Evolutionary conservation across 2,113 vertebrate species (phyloP), one percentile per base, ranked within the genome.

Genomic region (Gallinago paraguaiae): DNA sequence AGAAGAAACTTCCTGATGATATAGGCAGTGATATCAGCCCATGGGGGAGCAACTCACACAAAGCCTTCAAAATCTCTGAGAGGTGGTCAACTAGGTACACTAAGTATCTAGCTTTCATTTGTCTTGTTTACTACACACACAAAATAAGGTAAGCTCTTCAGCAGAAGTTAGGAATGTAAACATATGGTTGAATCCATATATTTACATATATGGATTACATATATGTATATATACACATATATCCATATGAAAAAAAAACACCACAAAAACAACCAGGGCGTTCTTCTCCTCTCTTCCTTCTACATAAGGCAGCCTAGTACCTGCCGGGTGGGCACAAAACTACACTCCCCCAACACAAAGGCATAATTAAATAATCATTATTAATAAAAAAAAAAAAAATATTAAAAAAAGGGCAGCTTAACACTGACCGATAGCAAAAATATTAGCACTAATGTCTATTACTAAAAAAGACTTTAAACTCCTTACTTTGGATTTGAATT

Each of bases 371-470:
- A 80, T 25, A 72, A 69, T 35, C 25, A 56, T 8, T 13, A 39
- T 11, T 46, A 46, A 46, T 46, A 18, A 46, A 46, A 46, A 46
- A 37, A 3, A 4, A 1, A 78, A 87, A 90, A 86, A 45, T 31
- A 86, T 7, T 41, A 22, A 57, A 54, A 81, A 48, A 30, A n/a
- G 17, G 5, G 7, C 14, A 41, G 12, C n/a, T 60, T 59, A 77
- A 81, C 60, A 74, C 11, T 46, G 31, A 25, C 6, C 27, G 15
- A 78, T 1, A 56, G 10, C 10, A 88, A 77, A 87, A 33, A 20
- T 20, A 10, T 11, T 0, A 0, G 11, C 2, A 1, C 60, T 28
- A 72, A 67, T 33, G 37, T 48, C 18, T 65, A 27, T 13, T 53
- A 25, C 8, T 5, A 69, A 77, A 70, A 70, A 61, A 76, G 22